Percentiles rank a stretch among this genome's conserved stretches.
phyloP scores from a whole-genome alignment of 1,140 invertebrate species.

The Aphelenchoides besseyi region DNA sequence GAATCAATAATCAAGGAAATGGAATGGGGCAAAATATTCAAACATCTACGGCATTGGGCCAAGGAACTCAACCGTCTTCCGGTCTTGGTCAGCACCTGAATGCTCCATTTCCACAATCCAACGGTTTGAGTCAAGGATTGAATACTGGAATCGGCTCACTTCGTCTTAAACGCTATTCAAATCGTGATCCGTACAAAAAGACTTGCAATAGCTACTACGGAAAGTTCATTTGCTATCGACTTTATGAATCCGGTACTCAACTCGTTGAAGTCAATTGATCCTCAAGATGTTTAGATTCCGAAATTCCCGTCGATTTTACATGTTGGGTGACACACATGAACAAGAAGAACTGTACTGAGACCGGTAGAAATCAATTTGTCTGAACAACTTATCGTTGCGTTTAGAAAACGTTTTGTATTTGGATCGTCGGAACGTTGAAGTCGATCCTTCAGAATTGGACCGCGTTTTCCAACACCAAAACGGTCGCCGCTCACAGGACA shows the following conservation, averaged over 20 bases:
- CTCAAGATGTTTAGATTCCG: not conserved
- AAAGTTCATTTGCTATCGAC: conserved; percentile 18
- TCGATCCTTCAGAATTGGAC: conserved; percentile 1
- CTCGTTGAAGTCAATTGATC: not conserved
- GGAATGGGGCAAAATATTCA: not conserved
- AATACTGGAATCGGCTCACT: too few relatives aligned
- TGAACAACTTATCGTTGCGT: not conserved
- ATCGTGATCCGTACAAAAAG: conserved; percentile 10
- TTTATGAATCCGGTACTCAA: conserved; percentile 4
- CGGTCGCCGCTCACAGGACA: not conserved
- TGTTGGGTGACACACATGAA: not conserved
- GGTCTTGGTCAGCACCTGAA: not conserved
- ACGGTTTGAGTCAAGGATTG: not conserved
- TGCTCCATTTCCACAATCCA: too few relatives aligned
- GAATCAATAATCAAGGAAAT: not conserved
- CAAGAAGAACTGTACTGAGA: conserved; percentile 24
- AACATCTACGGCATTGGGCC: not conserved
- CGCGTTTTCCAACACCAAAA: not conserved
- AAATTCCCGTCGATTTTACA: conserved; percentile 11
- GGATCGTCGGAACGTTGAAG: not conserved
- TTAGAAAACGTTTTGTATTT: conserved; percentile 7
- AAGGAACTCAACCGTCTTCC: not conserved
- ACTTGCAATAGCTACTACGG: conserved; percentile 17
- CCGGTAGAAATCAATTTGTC: not conserved
- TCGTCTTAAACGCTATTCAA: not conserved